Base-by-base conservation (phyloP, 2,888 invertebrate genomes). In the Microctonus hyperodae region DNA sequence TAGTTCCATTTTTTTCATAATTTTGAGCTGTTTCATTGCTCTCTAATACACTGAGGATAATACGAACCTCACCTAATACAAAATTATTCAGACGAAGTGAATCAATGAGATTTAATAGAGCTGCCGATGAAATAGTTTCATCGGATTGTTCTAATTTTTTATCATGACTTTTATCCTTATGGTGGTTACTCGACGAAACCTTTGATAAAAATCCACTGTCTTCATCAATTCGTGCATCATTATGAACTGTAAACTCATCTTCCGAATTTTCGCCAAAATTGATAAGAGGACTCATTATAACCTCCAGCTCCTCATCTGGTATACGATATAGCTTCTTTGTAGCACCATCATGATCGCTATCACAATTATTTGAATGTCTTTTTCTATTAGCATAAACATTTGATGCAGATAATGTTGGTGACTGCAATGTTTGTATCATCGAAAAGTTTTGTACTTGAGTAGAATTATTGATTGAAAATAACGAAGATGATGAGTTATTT, bases 121-220 rank as follows among this genome's bases (percentile, higher is more conserved):
- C 31, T 6, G 55, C 16, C n/a, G 55, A 31, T 1, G 31, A 20
- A 16, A 31, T 55, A 1, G 10, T 31, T 33, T 55, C 55, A 1
- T 10, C 31, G 13, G 55, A 13, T 7, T 0, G 11, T 2, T 11
- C 23, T 9, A 2, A 10, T 23, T n/a, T 51, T n/a, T 51, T 13
- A 1, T 51, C 23, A 6, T n/a, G 23, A 2, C 1, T 9, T n/a
- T 13, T 11, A 11, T 51, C 11, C 9, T 51, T n/a, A 3, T n/a
- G n/a, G n/a, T n/a, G n/a, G n/a, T n/a, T n/a, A n/a, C n/a, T n/a
- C n/a, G n/a, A n/a, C n/a, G 31, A 60, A 25, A 44, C 16, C 2
- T 9, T n/a, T 22, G 40, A 16, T 13, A n/a, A 31, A n/a, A 65
- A 23, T 9, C 64, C 65, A 53, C 65, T 59, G 25, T 57, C 64